Percentiles rank a stretch among this genome's conserved stretches.
phyloP scores from a whole-genome alignment of 2,113 vertebrate species.

The Scytalopus superciliaris region DNA sequence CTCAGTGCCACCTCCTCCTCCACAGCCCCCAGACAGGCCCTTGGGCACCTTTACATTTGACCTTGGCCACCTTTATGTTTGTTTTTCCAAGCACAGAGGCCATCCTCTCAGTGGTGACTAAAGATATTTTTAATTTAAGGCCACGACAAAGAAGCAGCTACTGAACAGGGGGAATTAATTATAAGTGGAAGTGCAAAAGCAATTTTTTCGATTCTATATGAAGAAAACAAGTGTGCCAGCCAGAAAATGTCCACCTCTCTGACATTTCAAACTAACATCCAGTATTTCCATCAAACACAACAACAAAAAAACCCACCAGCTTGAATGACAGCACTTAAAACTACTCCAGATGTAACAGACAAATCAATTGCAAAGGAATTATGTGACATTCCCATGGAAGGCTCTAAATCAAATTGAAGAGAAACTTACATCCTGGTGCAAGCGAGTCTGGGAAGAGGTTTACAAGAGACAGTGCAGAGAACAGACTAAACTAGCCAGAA shows the following conservation, averaged over 20 bases:
- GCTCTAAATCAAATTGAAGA: background rate
- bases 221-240: background rate
- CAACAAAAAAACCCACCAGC: background rate
- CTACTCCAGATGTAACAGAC: background rate
- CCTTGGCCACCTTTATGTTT: background rate
- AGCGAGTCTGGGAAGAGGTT: background rate
- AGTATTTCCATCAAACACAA: background rate
- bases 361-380: background rate
- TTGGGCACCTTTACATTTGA: background rate
- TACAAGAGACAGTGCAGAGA: background rate
- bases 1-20: background rate
- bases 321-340: background rate
- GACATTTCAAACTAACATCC: background rate
- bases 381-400: background rate
- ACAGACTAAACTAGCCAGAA: background rate
- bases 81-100: background rate
- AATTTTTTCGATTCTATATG: background rate
- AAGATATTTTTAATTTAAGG: background rate
- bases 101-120: rapidly evolving
- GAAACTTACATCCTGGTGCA: background rate
- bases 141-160: background rate
- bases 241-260: background rate
- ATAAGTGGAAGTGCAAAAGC: background rate
- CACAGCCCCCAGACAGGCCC: rapidly evolving
- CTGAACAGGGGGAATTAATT: background rate